A percentile compares a stretch with the other conserved stretches of the same genome.
Conservation (phyloP, 1,140 invertebrate species). For the Diprion similis region DNA sequence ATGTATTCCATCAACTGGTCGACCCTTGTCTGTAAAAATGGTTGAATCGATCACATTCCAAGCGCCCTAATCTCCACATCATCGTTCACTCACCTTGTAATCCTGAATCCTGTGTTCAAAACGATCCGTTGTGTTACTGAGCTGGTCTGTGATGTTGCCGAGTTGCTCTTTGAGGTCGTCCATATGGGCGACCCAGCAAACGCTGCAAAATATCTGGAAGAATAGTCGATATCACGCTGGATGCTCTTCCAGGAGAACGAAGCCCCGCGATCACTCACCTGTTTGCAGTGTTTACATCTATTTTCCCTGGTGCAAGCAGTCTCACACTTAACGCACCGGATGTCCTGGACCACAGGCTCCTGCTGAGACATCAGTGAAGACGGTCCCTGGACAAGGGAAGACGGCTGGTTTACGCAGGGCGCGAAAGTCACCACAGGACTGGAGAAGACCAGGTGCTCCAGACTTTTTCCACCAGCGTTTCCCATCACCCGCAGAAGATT, state of each 20-base stretch:
- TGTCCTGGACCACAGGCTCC: constrained; percentile 29
- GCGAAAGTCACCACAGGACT: constrained; percentile 27
- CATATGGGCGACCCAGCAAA: constrained; percentile 66
- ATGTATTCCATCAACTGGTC: constrained; percentile 36
- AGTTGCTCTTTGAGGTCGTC: constrained; percentile 64
- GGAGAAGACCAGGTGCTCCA: not conserved
- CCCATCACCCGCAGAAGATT: constrained; percentile 59
- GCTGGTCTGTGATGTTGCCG: constrained; percentile 59
- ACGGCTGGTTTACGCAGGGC: not conserved
- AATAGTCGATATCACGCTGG: constrained; percentile 9
- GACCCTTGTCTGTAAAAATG: constrained; percentile 26
- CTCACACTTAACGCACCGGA: constrained; percentile 55
- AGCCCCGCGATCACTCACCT: constrained; percentile 49
- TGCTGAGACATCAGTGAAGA: not conserved
- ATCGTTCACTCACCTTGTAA: constrained; percentile 54
- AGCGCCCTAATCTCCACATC: not conserved
- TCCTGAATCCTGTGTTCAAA: constrained; percentile 64
- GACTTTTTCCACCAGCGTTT: constrained; percentile 13
- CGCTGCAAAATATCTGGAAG: constrained; percentile 62
- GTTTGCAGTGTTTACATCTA: constrained; percentile 64
- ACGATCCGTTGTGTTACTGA: constrained; percentile 57
- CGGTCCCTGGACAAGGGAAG: not conserved
- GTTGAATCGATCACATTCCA: constrained; percentile 14
- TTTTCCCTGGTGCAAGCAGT: constrained; percentile 58
- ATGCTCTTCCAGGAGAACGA: too few relatives aligned